A percentile compares a stretch with the other conserved stretches of the same genome.
phyloP scores from a whole-genome alignment of 2,888 invertebrate species.

The Chymomyza amoena region DNA sequence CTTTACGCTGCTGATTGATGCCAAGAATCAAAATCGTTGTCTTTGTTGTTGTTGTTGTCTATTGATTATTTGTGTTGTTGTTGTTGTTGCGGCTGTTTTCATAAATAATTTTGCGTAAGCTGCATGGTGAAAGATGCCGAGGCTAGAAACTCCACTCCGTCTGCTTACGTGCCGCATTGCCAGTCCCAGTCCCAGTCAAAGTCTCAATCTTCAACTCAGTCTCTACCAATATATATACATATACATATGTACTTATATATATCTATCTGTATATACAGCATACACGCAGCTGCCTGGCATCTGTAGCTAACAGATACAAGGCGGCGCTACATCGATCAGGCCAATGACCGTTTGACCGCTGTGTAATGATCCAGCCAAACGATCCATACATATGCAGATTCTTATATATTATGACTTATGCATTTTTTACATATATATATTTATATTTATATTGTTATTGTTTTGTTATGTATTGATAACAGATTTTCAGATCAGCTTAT shows the following conservation, averaged over 20 bases:
- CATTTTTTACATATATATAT: not conserved
- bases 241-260: constrained; percentile 26
- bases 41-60: constrained; percentile 18
- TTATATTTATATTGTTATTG: not conserved
- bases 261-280: constrained; percentile 34
- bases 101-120: constrained; percentile 72
- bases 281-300: constrained; percentile 21
- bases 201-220: not conserved
- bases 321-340: constrained; percentile 47
- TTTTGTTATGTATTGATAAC: not conserved
- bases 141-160: not conserved
- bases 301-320: constrained; percentile 5
- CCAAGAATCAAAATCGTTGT: constrained; percentile 49
- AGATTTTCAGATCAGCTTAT: constrained; percentile 5
- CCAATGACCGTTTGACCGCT: constrained; percentile 73
- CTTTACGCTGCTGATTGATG: constrained; percentile 39
- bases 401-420: constrained; percentile 31
- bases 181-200: not conserved
- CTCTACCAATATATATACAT: constrained; percentile 28
- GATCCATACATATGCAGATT: constrained; percentile 47
- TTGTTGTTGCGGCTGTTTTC: constrained; percentile 51
- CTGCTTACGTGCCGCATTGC: constrained; percentile 57
- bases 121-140: constrained; percentile 56
- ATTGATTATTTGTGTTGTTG: constrained; percentile 14
- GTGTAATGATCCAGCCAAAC: constrained; percentile 52